phyloP scores from a whole-genome alignment of 1,140 invertebrate genomes.

The Akabosia matsudoensis region DNA sequence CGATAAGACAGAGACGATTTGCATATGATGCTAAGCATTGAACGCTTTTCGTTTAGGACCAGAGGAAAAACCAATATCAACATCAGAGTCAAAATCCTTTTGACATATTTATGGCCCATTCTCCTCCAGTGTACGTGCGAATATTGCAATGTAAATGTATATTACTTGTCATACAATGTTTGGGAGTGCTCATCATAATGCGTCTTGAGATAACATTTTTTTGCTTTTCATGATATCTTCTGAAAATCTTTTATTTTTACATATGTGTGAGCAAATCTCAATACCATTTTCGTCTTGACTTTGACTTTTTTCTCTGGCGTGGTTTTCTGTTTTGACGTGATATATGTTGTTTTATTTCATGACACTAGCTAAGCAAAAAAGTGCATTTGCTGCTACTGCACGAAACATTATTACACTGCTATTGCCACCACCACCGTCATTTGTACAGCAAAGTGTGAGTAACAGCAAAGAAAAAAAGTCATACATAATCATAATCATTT shows the following conservation, averaged over 20 bases:
- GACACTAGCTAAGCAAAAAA: slow-evolving; percentile 2
- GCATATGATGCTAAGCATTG: no score
- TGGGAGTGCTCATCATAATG: neutral
- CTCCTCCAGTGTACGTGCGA: no score
- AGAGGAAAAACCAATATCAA: neutral
- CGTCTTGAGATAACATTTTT: neutral
- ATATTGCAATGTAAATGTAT: neutral
- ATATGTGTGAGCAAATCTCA: neutral
- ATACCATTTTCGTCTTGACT: neutral
- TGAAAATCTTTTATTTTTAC: no score
- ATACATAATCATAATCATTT: neutral
- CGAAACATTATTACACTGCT: neutral
- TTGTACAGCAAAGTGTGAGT: neutral
- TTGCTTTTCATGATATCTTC: no score
- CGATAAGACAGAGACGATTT: no score
- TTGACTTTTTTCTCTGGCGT: no score
- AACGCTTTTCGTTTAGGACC: no score
- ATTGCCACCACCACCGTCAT: neutral
- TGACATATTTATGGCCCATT: neutral
- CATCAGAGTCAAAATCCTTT: neutral
- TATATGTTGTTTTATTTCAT: slow-evolving; percentile 1
- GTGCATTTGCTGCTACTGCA: neutral
- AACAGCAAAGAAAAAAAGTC: slow-evolving; percentile 14
- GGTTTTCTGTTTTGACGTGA: no score
- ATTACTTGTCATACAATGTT: neutral